Evolutionary conservation across 2,888 invertebrate genomes (phyloP).

Genomic region (Chrysolina oricalcia): DNA sequence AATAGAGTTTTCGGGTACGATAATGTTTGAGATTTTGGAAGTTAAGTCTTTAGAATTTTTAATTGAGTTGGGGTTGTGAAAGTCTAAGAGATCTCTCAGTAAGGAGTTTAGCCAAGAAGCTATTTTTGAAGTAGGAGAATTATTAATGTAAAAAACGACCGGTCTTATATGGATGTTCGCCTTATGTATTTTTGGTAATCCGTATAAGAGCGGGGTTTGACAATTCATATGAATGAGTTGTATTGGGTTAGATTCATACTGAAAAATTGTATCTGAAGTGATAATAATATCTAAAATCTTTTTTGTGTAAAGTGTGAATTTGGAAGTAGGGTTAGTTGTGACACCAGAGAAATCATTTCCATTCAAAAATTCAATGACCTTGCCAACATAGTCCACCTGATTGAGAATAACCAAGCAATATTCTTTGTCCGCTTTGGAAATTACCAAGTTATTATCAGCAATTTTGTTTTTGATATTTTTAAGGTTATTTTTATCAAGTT

Average conservation of each 20-base stretch:
- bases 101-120: not conserved
- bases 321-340: not conserved
- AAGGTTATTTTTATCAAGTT: too few relatives aligned
- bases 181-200: too few relatives aligned
- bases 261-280: not conserved
- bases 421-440: not conserved
- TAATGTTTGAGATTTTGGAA: too few relatives aligned
- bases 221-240: not conserved
- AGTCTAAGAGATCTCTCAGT: not conserved
- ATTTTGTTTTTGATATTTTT: conserved; percentile 1
- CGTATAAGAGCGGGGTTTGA: too few relatives aligned
- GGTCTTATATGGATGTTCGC: too few relatives aligned
- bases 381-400: not conserved
- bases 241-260: not conserved
- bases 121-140: not conserved
- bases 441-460: not conserved
- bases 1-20: too few relatives aligned
- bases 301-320: not conserved
- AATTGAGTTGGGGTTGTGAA: not conserved
- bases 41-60: not conserved
- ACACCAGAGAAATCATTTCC: too few relatives aligned
- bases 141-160: not conserved
- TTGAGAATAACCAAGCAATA: not conserved
- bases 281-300: not conserved
- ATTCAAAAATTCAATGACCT: not conserved